These are phyloP conservation scores for Temnothorax longispinosus DNA, from an alignment of 1,140 invertebrate genomes.

Conservation along the genomic window DNA sequence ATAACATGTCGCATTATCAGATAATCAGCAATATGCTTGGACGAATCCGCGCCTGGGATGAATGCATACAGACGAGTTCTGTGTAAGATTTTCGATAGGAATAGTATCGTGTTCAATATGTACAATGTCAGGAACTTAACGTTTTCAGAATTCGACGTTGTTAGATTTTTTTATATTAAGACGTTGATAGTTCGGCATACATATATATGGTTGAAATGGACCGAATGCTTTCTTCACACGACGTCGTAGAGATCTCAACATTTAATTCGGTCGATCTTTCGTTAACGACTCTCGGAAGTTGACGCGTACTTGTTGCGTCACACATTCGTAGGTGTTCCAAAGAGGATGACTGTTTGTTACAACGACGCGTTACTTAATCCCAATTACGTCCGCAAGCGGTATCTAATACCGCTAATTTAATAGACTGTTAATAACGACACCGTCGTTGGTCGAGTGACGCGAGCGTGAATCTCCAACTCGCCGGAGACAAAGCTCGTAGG, in stretches of 20 bases:
- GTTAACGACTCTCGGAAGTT: background rate
- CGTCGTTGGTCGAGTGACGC: background rate
- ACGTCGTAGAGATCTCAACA: constrained; percentile 3
- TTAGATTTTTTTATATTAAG: constrained; percentile 18
- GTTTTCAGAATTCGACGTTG: background rate
- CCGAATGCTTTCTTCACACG: background rate
- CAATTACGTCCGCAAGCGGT: constrained; percentile 12
- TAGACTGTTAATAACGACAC: constrained; percentile 27
- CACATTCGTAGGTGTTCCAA: background rate
- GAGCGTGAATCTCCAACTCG: background rate
- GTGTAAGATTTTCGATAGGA: background rate
- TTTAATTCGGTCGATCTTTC: background rate
- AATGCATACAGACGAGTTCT: background rate
- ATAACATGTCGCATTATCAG: background rate
- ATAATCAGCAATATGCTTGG: background rate
- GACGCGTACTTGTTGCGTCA: background rate
- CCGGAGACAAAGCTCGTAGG: background rate
- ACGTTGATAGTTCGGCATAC: background rate
- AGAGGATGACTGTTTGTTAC: constrained; percentile 7
- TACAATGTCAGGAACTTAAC: constrained; percentile 2
- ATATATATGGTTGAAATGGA: background rate
- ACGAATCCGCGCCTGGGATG: background rate
- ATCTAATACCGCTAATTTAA: constrained; percentile 32
- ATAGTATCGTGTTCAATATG: background rate
- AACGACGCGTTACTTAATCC: constrained; percentile 39